Evolutionary conservation across 2,888 invertebrate species (phyloP).

Genomic region (Cepaea hortensis): DNA sequence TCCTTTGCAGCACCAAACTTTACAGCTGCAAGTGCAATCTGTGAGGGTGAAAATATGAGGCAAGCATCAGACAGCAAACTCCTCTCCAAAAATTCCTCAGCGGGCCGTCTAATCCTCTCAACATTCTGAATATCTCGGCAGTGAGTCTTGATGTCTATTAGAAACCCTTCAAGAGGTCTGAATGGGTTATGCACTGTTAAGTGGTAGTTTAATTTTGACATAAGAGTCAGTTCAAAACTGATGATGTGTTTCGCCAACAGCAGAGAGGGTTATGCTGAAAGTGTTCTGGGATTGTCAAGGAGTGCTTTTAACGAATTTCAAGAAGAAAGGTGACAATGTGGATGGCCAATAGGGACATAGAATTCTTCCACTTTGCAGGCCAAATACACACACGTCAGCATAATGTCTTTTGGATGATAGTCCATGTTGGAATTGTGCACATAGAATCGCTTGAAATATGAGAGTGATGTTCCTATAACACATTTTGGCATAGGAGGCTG

Average conservation of each 20-base stretch:
- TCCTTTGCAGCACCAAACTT: constrained; percentile 92
- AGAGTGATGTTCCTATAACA: constrained; percentile 75
- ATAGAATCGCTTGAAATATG: constrained; percentile 97
- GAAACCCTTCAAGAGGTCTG: constrained; percentile 94
- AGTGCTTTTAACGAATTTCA: constrained; percentile 82
- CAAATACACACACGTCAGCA: constrained; percentile 95
- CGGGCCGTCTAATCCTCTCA: constrained; percentile 87
- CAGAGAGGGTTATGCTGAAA: too few species aligned
- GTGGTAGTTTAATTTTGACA: constrained; percentile 96
- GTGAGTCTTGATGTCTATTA: constrained; percentile 85
- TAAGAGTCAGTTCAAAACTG: constrained; percentile 93
- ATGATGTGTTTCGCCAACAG: constrained; percentile 94
- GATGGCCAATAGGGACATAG: constrained; percentile 96
- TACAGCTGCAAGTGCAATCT: constrained; percentile 93
- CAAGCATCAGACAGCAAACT: constrained; percentile 93
- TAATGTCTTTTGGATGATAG: constrained; percentile 96
- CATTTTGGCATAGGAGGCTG: constrained; percentile 95
- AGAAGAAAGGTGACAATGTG: constrained; percentile 83
- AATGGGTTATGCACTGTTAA: constrained; percentile 97
- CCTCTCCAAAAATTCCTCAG: constrained; percentile 89
- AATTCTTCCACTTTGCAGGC: constrained; percentile 99
- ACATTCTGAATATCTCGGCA: constrained; percentile 80
- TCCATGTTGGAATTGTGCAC: constrained; percentile 97
- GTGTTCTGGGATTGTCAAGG: too few species aligned
- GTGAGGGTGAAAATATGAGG: constrained; percentile 94